These are phyloP conservation scores for Xanthia icteritia DNA, from an alignment of 2,888 invertebrate species.

Conservation along the genomic window DNA sequence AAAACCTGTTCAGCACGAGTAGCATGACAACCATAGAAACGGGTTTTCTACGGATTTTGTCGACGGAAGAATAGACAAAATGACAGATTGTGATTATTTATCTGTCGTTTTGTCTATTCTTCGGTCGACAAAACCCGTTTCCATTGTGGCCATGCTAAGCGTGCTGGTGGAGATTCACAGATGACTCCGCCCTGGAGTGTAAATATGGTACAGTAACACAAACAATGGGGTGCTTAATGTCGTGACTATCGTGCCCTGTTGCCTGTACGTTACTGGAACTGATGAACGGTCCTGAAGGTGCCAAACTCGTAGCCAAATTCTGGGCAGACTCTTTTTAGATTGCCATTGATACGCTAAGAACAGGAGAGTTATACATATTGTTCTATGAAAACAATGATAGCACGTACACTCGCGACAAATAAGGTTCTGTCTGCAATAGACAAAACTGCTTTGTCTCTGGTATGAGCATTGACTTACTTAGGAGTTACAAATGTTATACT, in stretches of 20 bases:
- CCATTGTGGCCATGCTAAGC: too few species aligned
- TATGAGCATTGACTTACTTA: background rate
- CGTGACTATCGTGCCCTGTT: background rate
- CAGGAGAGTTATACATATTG: background rate
- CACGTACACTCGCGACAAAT: background rate
- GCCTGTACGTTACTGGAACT: background rate
- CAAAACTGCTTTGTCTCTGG: background rate
- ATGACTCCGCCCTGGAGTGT: background rate
- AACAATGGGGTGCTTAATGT: background rate
- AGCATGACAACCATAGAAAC: too few species aligned
- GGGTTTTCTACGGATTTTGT: too few species aligned
- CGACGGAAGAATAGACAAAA: too few species aligned
- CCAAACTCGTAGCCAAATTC: background rate
- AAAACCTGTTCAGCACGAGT: background rate
- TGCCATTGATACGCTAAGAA: background rate
- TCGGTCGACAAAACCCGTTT: too few species aligned
- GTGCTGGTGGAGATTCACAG: background rate
- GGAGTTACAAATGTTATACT: slow-evolving; percentile 22
- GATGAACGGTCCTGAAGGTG: background rate
- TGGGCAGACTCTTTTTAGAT: background rate
- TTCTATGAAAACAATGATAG: background rate
- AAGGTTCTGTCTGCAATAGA: background rate
- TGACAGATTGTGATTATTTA: too few species aligned
- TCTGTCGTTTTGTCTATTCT: too few species aligned
- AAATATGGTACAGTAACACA: background rate